Percentiles rank a stretch among this genome's conserved stretches.
These are phyloP conservation scores for Zonitis immaculata DNA, from an alignment of 2,888 invertebrate genomes.

Conservation along the genomic window DNA sequence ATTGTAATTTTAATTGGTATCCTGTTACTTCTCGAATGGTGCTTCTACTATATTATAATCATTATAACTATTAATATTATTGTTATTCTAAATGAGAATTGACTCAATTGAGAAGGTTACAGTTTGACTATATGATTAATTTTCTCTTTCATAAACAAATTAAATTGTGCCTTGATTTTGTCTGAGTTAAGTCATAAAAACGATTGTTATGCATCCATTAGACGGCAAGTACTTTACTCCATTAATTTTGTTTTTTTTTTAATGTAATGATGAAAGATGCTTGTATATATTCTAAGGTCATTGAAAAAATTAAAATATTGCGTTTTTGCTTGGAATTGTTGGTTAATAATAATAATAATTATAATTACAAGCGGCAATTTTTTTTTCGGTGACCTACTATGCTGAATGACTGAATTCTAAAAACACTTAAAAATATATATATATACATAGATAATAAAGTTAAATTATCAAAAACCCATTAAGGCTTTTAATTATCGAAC, in stretches of 20 bases:
- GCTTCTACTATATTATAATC: neutral
- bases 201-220: neutral
- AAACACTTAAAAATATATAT: neutral
- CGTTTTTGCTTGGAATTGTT: no score
- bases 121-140: neutral
- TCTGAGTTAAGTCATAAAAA: no score
- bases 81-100: no score
- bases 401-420: neutral
- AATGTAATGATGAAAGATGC: neutral
- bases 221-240: slow-evolving; percentile 14
- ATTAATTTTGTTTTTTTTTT: neutral
- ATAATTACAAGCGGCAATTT: no score
- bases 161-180: neutral
- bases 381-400: neutral
- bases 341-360: no score
- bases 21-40: neutral
- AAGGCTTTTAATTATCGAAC: neutral
- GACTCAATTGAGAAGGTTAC: no score
- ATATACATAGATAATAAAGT: neutral
- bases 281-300: no score
- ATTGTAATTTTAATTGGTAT: neutral
- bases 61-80: no score
- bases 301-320: no score
- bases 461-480: neutral
- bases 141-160: neutral